Base-by-base conservation (phyloP, 2,113 vertebrate genomes). In the Elaphurus davidianus region DNA sequence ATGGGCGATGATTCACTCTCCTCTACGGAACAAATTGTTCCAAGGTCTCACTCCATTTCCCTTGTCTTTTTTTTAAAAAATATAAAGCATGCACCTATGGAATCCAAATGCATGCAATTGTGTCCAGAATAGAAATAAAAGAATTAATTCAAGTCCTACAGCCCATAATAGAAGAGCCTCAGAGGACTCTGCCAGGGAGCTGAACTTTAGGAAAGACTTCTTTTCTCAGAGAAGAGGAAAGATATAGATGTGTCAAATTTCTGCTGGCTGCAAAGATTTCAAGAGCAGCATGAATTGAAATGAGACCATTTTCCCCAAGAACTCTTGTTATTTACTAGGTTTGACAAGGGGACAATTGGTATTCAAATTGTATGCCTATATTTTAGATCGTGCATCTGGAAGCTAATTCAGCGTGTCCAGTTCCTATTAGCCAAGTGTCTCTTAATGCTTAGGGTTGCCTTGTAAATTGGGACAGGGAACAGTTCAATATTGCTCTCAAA, bases 1-100 rank as follows among this genome's bases (percentile, higher is more conserved):
- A 91, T 19, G 95, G 93, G 91, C 57, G 83, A 97, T 98, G 94
- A 98, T 97, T 98, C 92, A 97, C 21, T 94, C 83, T 57, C 62
- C 50, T 93, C 90, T 97, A 62, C 25, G 50, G 92, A 98, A 98
- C 88, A 97, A 92, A 94, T 54, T 92, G 90, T 98, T 78, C 86
- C 57, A 92, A 98, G 97, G 83, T 55, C 97, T 79, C 96, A 93
- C 95, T 91, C 21, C 13, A 96, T 81, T 97, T 97, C 90, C 64
- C 17, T 83, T 25, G 6, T 67, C 74, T 6, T 83, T 95, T 95
- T 87, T 90, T 81, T 30, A 76, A 76, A 76, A 7, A 94, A 33
- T 90, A 95, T 96, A 45, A 33, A 95, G 94, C 47, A 3, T 40
- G n/a, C 95, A 93, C 90, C 93, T 97, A n/a, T 90, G 95, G 94